These are phyloP conservation scores for Paramormyrops hopkinsi DNA, from an alignment of 2,797 vertebrate genomes.

Conservation along the genomic window DNA sequence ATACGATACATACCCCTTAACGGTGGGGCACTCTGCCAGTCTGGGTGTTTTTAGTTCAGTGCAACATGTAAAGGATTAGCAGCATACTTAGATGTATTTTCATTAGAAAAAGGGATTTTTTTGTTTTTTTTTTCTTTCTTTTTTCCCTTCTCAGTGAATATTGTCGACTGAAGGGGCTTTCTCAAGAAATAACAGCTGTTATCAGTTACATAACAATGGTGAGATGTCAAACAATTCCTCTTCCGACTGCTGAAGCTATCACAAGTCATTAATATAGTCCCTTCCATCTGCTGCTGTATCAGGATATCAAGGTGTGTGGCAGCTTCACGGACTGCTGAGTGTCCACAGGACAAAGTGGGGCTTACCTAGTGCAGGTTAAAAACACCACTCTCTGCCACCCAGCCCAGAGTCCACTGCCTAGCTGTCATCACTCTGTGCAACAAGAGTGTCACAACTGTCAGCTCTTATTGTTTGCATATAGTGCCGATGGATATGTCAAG, in stretches of 20 bases:
- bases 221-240: conserved; percentile 61
- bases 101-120: not conserved
- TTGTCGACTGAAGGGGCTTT: conserved; percentile 48
- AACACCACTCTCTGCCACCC: not conserved
- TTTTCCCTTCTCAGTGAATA: conserved; percentile 37
- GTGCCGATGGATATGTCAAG: not conserved
- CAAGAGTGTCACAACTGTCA: conserved; percentile 7
- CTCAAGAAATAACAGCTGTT: conserved; percentile 62
- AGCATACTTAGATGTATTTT: not conserved
- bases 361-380: not conserved
- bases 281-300: conserved; percentile 56
- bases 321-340: conserved; percentile 3
- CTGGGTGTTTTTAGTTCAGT: not conserved
- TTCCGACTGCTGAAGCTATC: conserved; percentile 63
- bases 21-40: not conserved
- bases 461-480: not conserved
- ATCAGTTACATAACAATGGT: conserved; percentile 66
- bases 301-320: conserved; percentile 39
- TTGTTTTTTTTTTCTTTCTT: conserved; percentile 20
- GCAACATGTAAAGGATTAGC: not conserved
- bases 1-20: conserved; percentile 32
- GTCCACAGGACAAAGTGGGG: not conserved
- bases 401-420: not conserved
- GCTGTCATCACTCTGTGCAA: not conserved
- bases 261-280: conserved; percentile 61